Evolutionary conservation across 2,113 vertebrate species (phyloP).

Genomic region (Platichthys flesus): DNA sequence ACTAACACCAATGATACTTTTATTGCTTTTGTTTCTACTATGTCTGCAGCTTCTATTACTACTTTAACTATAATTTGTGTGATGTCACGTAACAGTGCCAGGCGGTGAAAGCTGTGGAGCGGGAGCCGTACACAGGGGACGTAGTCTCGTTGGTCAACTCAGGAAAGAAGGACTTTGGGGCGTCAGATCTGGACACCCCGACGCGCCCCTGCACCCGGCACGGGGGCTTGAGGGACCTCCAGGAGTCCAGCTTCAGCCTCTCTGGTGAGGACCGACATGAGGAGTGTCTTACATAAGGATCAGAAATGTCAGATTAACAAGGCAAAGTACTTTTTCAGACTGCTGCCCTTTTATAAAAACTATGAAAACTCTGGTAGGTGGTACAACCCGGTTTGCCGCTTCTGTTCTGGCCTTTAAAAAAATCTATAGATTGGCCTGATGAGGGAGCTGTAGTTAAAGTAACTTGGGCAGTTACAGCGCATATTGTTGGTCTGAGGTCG

Average conservation of each 20-base stretch:
- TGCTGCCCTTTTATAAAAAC: background rate
- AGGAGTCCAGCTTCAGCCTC: conserved; percentile 97
- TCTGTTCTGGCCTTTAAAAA: background rate
- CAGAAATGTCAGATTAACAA: background rate
- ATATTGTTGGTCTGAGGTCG: background rate
- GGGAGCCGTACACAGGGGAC: conserved; percentile 93
- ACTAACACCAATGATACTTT: too few relatives aligned
- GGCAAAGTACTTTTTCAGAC: background rate
- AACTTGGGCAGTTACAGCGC: background rate
- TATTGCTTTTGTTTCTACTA: background rate
- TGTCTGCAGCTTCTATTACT: too few relatives aligned
- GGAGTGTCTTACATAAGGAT: background rate
- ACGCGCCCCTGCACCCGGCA: conserved; percentile 91
- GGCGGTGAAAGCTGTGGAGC: conserved; percentile 90
- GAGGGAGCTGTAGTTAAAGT: conserved; percentile 18
- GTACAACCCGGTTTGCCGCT: background rate
- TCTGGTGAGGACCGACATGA: conserved; percentile 82
- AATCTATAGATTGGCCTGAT: conserved; percentile 11
- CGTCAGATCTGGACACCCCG: conserved; percentile 87
- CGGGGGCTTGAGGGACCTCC: conserved; percentile 93
- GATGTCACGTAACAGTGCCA: conserved; percentile 79
- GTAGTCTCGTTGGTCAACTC: conserved; percentile 87
- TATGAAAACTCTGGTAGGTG: too few relatives aligned
- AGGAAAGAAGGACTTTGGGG: conserved; percentile 89
- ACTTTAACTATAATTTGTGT: background rate